A percentile compares a stretch with the other conserved stretches of the same genome.
phyloP scores from a whole-genome alignment of 1,140 invertebrate genomes.

The Lasioglossum albipes region DNA sequence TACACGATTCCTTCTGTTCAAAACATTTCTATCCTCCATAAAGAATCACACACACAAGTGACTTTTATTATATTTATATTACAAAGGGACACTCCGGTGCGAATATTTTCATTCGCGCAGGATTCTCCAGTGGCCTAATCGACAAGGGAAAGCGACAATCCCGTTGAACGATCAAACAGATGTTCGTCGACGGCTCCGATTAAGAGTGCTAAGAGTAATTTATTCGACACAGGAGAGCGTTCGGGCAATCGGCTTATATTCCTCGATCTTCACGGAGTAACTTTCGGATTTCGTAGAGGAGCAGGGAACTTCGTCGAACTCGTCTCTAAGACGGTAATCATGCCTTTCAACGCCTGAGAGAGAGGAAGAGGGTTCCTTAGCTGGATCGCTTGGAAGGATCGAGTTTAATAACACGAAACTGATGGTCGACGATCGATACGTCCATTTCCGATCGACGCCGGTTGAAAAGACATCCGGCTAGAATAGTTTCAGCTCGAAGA shows the following conservation, averaged over 20 bases:
- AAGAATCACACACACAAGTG: no score
- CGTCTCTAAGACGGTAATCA: neutral
- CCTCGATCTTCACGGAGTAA: neutral
- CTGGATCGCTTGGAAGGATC: slow-evolving; percentile 1
- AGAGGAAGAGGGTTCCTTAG: neutral
- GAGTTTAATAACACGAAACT: slow-evolving; percentile 35
- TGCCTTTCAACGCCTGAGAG: neutral
- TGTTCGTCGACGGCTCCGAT: no score
- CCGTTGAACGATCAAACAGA: no score
- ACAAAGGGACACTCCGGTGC: no score
- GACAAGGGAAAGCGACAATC: no score
- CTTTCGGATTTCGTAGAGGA: neutral
- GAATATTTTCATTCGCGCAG: no score
- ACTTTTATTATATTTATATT: no score
- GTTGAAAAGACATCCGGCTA: slow-evolving; percentile 14
- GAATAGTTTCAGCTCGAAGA: slow-evolving; percentile 23
- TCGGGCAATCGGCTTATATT: neutral
- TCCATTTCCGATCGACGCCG: slow-evolving; percentile 36
- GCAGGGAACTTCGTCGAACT: neutral
- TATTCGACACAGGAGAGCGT: neutral
- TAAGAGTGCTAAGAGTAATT: no score
- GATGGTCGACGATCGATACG: slow-evolving; percentile 27
- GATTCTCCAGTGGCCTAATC: no score
- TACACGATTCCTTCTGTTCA: no score
- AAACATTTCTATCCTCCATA: no score